These are phyloP conservation scores for Xiphorhynchus elegans DNA, from an alignment of 2,113 vertebrate genomes.

Conservation along the genomic window DNA sequence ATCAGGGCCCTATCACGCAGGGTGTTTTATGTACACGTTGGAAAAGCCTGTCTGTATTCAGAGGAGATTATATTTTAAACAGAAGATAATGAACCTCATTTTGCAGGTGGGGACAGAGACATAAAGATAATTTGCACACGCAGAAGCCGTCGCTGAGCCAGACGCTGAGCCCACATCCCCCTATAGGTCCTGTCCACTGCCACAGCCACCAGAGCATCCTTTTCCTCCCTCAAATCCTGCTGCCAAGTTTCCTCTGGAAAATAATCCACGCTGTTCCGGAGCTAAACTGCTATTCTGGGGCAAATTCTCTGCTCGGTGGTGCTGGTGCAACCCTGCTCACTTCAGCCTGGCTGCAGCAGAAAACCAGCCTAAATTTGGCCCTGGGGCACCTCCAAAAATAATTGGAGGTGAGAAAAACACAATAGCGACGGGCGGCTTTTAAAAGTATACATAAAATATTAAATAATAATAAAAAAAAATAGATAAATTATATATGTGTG, in stretches of 20 bases:
- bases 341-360: neutral
- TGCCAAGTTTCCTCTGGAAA: neutral
- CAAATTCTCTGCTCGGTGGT: neutral
- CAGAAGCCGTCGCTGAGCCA: neutral
- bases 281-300: neutral
- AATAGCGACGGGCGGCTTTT: conserved; percentile 33
- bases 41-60: neutral
- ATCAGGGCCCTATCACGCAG: neutral
- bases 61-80: conserved; percentile 32
- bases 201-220: neutral
- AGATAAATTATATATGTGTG: conserved; percentile 64
- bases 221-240: neutral
- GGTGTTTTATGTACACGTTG: neutral
- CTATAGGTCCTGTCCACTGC: neutral
- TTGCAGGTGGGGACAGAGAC: conserved; percentile 42
- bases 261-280: neutral
- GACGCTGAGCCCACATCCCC: neutral
- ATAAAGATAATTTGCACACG: conserved; percentile 29
- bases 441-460: conserved; percentile 65
- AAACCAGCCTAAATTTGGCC: conserved; percentile 11
- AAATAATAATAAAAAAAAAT: conserved; percentile 33
- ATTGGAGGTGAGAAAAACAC: conserved; percentile 58
- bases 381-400: conserved; percentile 44
- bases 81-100: conserved; percentile 52
- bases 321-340: neutral